Evolutionary conservation across 2,888 invertebrate species (phyloP), one percentile per base, ranked within the genome.

Genomic region (Luffia ferchaultella): DNA sequence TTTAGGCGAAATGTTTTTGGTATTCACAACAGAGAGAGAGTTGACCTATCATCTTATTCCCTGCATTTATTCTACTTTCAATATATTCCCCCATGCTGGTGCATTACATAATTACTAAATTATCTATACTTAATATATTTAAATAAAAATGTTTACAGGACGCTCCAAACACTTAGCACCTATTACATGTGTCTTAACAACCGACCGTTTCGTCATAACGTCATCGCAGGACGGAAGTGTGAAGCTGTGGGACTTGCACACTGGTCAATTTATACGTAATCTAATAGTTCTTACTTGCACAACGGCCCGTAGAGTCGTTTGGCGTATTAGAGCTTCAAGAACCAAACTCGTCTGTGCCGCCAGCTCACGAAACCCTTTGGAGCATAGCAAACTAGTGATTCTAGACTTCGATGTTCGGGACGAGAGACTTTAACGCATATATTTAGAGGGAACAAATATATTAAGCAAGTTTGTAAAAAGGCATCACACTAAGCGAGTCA

Each of bases 321-420:
- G 96, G 96, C 87, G 96, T 49, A 93, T 96, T 54, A 66, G 87
- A 17, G 97, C 98, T 50, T 97, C 94, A 63, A 93, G 97, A 67
- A 98, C 98, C 17, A 97, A 97, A 76, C 88, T 99, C 55, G 96
- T 98, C 48, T 99, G 98, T 78, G 99, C 99, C 2, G 98, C 98
- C 16, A 99, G 99, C 52, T 98, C 97, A 58, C 90, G 99, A 41
- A 99, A 99, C 70, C 98, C 98, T 51, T 98, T 98, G 3, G 99
- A 99, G 82, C 98, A 98, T 79, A 99, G 99, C 7, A 99, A 99
- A 76, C 88, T 99, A 30, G 89, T 99, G 63, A 97, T 99, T 41
- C 87, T 99, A 58, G 97, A 99, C 83, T 99, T 99, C 82, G 97
- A 98, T 78, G 92, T 94, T 48, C 93, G 50, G 94, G n/a, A n/a